phyloP scores from a whole-genome alignment of 2,797 vertebrate species.

The Crypturellus tataupa region DNA sequence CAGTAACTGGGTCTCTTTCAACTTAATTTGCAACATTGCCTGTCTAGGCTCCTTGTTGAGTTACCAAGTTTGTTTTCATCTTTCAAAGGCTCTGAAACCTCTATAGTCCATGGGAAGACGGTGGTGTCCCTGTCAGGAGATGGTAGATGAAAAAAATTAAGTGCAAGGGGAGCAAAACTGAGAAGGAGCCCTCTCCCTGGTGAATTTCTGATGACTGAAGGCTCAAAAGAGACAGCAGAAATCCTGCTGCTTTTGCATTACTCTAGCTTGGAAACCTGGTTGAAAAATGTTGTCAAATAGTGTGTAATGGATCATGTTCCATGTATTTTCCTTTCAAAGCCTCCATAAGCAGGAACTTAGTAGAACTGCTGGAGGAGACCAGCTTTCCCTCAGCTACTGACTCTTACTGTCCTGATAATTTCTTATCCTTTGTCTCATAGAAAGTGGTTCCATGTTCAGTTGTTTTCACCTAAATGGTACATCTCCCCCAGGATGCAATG shows the following conservation, averaged over 20 bases:
- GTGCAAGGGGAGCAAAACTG: background rate
- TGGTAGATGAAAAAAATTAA: background rate
- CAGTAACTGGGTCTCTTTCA: constrained; percentile 72
- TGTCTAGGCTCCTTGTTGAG: constrained; percentile 52
- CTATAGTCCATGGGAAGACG: background rate
- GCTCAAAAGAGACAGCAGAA: background rate
- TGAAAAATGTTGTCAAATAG: background rate
- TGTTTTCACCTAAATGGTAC: background rate
- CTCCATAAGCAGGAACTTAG: background rate
- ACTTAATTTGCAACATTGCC: constrained; percentile 71
- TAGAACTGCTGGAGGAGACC: background rate
- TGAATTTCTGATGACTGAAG: background rate
- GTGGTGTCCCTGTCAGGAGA: constrained; percentile 23
- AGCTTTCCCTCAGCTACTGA: background rate
- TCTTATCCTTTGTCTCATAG: background rate
- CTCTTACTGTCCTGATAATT: background rate
- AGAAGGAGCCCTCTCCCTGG: background rate
- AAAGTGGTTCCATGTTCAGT: background rate
- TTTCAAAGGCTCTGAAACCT: constrained; percentile 38
- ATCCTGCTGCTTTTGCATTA: background rate
- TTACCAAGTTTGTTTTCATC: constrained; percentile 49
- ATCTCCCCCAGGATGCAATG: background rate
- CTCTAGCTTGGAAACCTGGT: background rate
- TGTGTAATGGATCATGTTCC: background rate
- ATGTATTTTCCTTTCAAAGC: background rate